Conservation (phyloP, 2,113 vertebrate genomes). For the Chloroceryle aenea region DNA sequence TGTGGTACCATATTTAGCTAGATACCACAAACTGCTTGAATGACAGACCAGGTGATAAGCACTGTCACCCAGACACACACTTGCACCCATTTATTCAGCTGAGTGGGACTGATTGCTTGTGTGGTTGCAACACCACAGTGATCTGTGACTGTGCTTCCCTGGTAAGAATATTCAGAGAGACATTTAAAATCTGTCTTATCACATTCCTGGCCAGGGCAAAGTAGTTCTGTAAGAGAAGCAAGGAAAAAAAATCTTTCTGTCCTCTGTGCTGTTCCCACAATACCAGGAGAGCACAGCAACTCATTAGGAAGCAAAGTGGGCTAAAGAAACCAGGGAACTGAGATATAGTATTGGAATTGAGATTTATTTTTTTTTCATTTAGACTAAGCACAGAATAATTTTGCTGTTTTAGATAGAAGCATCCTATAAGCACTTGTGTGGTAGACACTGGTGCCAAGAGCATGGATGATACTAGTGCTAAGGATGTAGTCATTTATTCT, state of each 20-base stretch:
- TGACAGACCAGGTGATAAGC: too few species aligned
- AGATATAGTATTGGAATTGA: not conserved
- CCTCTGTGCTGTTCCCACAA: accelerated
- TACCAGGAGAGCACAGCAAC: not conserved
- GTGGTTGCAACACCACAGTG: not conserved
- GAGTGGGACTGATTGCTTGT: not conserved
- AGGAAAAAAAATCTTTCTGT: not conserved
- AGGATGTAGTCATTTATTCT: not conserved
- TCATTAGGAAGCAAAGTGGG: accelerated
- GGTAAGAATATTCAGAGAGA: not conserved
- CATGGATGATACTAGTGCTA: not conserved
- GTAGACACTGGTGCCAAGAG: not conserved
- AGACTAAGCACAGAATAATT: not conserved
- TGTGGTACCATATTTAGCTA: too few species aligned
- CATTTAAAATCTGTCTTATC: not conserved
- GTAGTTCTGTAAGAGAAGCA: not conserved
- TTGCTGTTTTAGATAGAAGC: not conserved
- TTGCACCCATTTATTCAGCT: not conserved
- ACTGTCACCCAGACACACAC: not conserved
- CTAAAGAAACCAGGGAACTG: not conserved
- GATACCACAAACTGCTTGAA: not conserved
- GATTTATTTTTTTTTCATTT: not conserved
- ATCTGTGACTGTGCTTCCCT: accelerated
- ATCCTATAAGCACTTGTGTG: not conserved
- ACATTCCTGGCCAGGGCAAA: not conserved